A percentile compares a stretch with the other conserved stretches of the same genome.
These are phyloP conservation scores for Oppia nitens DNA, from an alignment of 1,140 invertebrate genomes.

Conservation along the genomic window DNA sequence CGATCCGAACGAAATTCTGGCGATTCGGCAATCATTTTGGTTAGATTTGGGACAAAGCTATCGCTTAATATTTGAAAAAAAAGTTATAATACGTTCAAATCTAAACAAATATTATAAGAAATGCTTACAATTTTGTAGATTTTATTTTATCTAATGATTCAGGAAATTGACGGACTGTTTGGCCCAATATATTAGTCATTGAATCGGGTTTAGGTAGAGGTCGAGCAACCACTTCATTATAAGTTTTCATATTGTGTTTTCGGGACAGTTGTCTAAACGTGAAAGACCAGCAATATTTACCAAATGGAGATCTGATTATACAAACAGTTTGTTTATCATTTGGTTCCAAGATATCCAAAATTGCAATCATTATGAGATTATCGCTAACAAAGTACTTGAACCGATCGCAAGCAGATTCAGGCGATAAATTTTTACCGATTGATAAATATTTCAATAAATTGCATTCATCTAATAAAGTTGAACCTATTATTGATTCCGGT, in stretches of 20 bases:
- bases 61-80: slow-evolving; percentile 7
- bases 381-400: slow-evolving; percentile 66
- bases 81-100: neutral
- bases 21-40: slow-evolving; percentile 7
- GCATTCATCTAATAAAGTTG: slow-evolving; percentile 15
- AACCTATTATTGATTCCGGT: slow-evolving; percentile 17
- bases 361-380: slow-evolving; percentile 65
- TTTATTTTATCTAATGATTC: slow-evolving; percentile 61
- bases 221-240: neutral
- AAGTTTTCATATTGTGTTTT: neutral
- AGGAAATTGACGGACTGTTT: slow-evolving; percentile 43
- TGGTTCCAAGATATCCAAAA: slow-evolving; percentile 55
- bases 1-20: slow-evolving; percentile 8
- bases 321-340: slow-evolving; percentile 5
- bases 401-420: slow-evolving; percentile 4
- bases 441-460: slow-evolving; percentile 10
- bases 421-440: neutral
- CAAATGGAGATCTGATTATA: slow-evolving; percentile 72
- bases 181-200: neutral
- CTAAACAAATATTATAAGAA: slow-evolving; percentile 5
- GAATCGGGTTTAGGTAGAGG: neutral
- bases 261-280: slow-evolving; percentile 36
- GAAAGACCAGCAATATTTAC: slow-evolving; percentile 83
- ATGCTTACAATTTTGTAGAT: slow-evolving; percentile 55
- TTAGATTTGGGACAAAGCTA: slow-evolving; percentile 6